Evolutionary conservation across 2,113 vertebrate genomes (phyloP).

Genomic region (Muntiacus reevesi): DNA sequence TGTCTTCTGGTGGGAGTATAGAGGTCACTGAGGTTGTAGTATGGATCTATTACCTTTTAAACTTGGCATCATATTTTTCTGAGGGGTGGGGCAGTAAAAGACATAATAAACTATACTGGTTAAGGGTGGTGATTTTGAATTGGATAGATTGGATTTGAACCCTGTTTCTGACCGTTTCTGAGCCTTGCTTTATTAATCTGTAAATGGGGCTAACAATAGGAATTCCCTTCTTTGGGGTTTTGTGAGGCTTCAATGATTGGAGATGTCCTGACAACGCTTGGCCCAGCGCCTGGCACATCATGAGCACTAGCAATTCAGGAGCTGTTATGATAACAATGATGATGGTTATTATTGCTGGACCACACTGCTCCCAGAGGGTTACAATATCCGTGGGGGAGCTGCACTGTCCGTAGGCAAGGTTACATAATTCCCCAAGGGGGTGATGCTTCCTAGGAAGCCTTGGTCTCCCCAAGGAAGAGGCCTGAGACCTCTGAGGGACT

Average conservation of each 20-base stretch:
- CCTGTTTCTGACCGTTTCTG: background rate
- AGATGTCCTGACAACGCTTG: slow-evolving; percentile 47
- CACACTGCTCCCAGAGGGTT: slow-evolving; percentile 61
- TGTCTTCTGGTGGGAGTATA: background rate
- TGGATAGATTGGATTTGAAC: background rate
- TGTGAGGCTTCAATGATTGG: slow-evolving; percentile 39
- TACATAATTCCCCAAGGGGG: slow-evolving; percentile 61
- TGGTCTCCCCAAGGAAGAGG: slow-evolving; percentile 24
- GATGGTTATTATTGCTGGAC: slow-evolving; percentile 56
- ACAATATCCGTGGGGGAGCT: slow-evolving; percentile 50
- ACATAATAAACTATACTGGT: background rate
- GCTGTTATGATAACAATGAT: slow-evolving; percentile 48
- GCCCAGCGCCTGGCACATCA: slow-evolving; percentile 26
- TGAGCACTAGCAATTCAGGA: slow-evolving; percentile 22
- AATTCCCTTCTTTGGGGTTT: background rate
- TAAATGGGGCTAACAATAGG: slow-evolving; percentile 4
- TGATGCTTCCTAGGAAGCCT: slow-evolving; percentile 26
- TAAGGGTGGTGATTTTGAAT: background rate
- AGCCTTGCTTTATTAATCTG: slow-evolving; percentile 31
- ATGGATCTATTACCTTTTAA: background rate
- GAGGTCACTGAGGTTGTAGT: background rate
- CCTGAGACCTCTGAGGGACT: background rate
- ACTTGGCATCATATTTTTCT: background rate
- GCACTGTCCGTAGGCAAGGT: slow-evolving; percentile 66
- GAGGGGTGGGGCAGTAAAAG: background rate